These are phyloP conservation scores for Heterodera filipjevi DNA, from an alignment of 2,888 invertebrate genomes.

Conservation along the genomic window DNA sequence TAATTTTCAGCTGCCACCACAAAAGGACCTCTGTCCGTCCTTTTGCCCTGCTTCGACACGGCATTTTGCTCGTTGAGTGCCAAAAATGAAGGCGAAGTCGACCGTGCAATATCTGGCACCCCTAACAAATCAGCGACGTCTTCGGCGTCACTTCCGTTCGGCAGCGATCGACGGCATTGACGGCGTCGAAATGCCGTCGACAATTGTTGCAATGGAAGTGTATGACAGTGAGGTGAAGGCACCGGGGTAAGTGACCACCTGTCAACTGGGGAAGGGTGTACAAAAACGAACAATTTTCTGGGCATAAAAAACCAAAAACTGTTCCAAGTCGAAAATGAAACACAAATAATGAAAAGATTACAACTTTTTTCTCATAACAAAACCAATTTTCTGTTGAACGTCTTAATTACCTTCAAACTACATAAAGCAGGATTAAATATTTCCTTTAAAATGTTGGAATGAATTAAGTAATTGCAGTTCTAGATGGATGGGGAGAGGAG, in stretches of 20 bases:
- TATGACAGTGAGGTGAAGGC: neutral
- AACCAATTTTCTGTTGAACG: no score
- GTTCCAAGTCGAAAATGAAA: no score
- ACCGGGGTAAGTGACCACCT: neutral
- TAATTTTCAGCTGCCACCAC: neutral
- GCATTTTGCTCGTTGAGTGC: conserved; percentile 9
- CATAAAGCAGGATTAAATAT: no score
- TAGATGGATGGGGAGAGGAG: no score
- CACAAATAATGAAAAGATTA: no score
- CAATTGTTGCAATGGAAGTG: conserved; percentile 16
- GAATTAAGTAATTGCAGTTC: no score
- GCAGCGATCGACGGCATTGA: neutral
- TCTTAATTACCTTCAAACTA: no score
- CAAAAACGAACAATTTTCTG: no score
- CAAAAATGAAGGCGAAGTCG: neutral
- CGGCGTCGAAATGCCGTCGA: neutral
- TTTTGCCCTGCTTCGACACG: conserved; percentile 31
- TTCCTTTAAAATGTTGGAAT: no score
- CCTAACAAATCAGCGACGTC: neutral
- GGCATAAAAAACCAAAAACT: no score
- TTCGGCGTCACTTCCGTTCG: neutral
- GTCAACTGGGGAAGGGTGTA: neutral
- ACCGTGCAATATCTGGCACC: neutral
- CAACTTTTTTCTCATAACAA: no score
- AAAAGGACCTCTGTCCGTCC: conserved; percentile 4